Evolutionary conservation across 1,140 invertebrate species (phyloP).

Genomic region (Nymphalis io): DNA sequence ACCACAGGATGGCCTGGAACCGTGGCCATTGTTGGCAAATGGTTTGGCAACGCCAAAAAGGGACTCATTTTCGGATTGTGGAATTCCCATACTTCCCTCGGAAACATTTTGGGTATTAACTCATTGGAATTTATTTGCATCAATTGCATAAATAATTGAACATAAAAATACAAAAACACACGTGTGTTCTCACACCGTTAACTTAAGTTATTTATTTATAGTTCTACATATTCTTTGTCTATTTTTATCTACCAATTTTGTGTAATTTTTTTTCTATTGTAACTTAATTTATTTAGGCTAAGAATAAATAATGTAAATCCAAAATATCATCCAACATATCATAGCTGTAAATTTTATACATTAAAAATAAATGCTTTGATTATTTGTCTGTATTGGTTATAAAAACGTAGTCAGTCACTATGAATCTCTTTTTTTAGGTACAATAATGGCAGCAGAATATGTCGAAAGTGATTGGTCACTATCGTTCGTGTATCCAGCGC

Average conservation of each 20-base stretch:
- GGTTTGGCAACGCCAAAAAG: constrained; percentile 95
- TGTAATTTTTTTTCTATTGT: no score
- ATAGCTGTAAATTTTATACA: no score
- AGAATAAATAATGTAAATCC: no score
- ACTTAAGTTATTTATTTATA: no score
- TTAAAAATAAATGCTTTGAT: no score
- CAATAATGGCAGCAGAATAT: constrained; percentile 91
- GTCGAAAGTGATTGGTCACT: constrained; percentile 94
- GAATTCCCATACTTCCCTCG: constrained; percentile 98
- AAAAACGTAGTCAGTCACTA: not conserved
- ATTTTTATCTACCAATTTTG: no score
- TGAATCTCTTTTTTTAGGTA: constrained; percentile 60
- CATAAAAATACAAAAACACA: no score
- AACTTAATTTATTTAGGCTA: no score
- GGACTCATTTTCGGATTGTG: constrained; percentile 97
- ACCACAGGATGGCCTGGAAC: constrained; percentile 94
- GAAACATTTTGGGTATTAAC: constrained; percentile 94
- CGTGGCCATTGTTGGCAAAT: constrained; percentile 95
- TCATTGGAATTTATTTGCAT: constrained; percentile 2
- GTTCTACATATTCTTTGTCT: no score
- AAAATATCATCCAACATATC: no score
- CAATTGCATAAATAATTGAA: no score
- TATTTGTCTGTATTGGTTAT: not conserved
- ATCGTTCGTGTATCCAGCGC: constrained; percentile 95
- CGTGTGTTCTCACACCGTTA: no score